Evolutionary conservation across 2,797 vertebrate genomes (phyloP), one percentile per base, ranked within the genome.

Genomic region (Centropyge bicolor): DNA sequence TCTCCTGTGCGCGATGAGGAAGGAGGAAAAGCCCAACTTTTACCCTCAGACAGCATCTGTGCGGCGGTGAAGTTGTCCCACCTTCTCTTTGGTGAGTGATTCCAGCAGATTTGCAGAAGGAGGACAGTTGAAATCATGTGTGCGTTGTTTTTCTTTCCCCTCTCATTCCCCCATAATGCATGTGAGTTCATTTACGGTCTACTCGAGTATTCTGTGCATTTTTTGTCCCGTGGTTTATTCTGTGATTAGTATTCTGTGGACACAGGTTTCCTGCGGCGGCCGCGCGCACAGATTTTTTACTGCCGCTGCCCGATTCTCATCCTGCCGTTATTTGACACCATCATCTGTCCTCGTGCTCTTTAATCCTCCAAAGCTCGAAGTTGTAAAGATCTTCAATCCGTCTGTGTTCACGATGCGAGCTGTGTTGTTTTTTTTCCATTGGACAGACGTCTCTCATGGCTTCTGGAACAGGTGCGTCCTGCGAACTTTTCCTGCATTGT

Each of bases 211-310:
- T 65, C 69, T 41, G 41, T 62, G 74, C 52, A 7, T 82, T 73
- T 43, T 46, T 20, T 9, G 76, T 87, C 82, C 75, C 57, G 68
- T 84, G 41, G 69, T 70, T 83, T 76, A 59, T 84, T 84, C 71
- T 86, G 91, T 83, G 35, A 96, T 97, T 95, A 94, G 95, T 93
- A 95, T 96, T 95, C 96, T 76, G 69, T 24, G 86, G 90, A 91
- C 88, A 88, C 81, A 38, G 84, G 81, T 83, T 84, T 89, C 87
- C 92, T 94, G 94, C 95, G 86, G 95, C 91, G 91, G 82, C 88
- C 83, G 83, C 89, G 83, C 78, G 86, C 84, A 35, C 80, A 74
- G 81, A 79, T 88, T 84, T 31, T 81, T 86, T 80, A 80, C 81
- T 76, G 88, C 74, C 86, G 61, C 70, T 68, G 81, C 64, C 45